These are phyloP conservation scores for Drosophila pullipes DNA, from an alignment of 2,888 invertebrate species.

Conservation along the genomic window DNA sequence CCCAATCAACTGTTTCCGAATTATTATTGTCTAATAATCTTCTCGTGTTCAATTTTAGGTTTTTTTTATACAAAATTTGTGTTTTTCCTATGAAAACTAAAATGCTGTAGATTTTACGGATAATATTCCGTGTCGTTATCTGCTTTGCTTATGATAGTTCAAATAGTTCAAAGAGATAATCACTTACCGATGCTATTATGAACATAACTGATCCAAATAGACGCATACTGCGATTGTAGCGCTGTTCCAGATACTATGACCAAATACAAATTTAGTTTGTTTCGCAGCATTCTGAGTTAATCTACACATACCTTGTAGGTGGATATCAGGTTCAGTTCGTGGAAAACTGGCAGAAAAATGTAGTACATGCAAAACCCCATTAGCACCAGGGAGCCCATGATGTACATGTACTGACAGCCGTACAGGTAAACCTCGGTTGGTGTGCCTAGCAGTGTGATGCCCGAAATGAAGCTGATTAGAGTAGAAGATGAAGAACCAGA, in stretches of 20 bases:
- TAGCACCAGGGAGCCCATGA: slow-evolving; percentile 86
- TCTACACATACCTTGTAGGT: slow-evolving; percentile 89
- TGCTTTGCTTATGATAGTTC: too few relatives aligned
- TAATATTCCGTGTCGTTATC: too few relatives aligned
- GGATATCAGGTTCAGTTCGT: slow-evolving; percentile 90
- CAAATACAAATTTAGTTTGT: slow-evolving; percentile 1
- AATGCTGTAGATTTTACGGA: too few relatives aligned
- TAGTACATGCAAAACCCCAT: slow-evolving; percentile 88
- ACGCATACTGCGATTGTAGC: slow-evolving; percentile 89
- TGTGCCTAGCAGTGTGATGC: slow-evolving; percentile 91
- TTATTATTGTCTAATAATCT: not conserved
- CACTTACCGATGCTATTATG: slow-evolving; percentile 88
- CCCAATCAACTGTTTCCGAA: not conserved
- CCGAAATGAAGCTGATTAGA: slow-evolving; percentile 89
- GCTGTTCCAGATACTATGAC: slow-evolving; percentile 88
- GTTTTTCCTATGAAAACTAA: too few relatives aligned
- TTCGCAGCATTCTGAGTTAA: not conserved
- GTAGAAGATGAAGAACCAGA: slow-evolving; percentile 1
- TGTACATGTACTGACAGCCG: slow-evolving; percentile 90
- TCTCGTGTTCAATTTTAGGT: not conserved
- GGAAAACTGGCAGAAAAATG: slow-evolving; percentile 90
- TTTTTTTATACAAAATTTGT: too few relatives aligned
- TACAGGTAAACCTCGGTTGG: slow-evolving; percentile 92
- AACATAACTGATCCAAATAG: slow-evolving; percentile 89
- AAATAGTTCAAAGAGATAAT: not conserved